Percentiles rank a stretch among this genome's conserved stretches.
Evolutionary conservation across 2,113 vertebrate genomes (phyloP).

Genomic region (Anoplopoma fimbria): DNA sequence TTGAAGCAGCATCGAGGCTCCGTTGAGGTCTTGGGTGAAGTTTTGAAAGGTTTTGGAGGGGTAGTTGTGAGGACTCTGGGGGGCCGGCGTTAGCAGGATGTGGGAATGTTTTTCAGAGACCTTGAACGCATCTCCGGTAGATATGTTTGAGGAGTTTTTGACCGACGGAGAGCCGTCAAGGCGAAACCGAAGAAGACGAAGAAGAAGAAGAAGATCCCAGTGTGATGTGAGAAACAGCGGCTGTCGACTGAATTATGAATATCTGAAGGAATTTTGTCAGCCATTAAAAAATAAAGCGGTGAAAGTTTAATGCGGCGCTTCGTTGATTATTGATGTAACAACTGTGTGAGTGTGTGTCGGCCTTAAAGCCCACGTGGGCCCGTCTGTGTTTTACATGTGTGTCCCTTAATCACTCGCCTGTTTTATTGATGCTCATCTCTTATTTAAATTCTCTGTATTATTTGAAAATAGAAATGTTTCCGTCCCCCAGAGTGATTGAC

Average conservation of each 20-base stretch:
- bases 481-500: conserved; percentile 52
- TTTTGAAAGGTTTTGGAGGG: neutral
- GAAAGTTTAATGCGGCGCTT: conserved; percentile 76
- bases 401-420: neutral
- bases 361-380: neutral
- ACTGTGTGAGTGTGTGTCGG: conserved; percentile 64
- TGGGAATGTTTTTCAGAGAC: conserved; percentile 23
- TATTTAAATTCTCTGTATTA: neutral
- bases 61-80: neutral
- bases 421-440: neutral
- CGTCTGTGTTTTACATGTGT: conserved; percentile 7
- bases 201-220: conserved; percentile 44
- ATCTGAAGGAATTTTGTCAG: conserved; percentile 82
- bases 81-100: conserved; percentile 20
- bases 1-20: neutral
- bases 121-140: neutral
- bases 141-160: conserved; percentile 34
- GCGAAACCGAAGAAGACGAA: conserved; percentile 51
- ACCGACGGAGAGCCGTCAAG: conserved; percentile 38
- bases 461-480: neutral
- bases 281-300: conserved; percentile 84
- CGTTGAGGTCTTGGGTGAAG: neutral
- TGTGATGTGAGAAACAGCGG: conserved; percentile 73
- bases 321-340: conserved; percentile 81
- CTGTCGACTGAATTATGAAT: conserved; percentile 84